These are phyloP conservation scores for Hemichromis elongatus DNA, from an alignment of 2,113 vertebrate species.

Conservation along the genomic window DNA sequence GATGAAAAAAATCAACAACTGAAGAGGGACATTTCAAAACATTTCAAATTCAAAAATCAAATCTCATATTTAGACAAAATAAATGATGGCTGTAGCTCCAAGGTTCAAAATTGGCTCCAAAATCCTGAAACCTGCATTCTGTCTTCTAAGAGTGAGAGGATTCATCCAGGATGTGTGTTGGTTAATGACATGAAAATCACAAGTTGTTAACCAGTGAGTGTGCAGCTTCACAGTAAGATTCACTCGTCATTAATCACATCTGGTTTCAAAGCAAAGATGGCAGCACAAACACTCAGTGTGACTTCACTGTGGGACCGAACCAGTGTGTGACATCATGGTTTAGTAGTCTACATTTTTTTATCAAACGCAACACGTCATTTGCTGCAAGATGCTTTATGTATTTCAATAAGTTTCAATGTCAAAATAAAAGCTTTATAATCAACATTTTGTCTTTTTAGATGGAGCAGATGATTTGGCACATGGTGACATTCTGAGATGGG, in stretches of 20 bases:
- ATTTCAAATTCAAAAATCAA: neutral
- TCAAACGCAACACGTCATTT: neutral
- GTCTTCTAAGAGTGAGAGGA: neutral
- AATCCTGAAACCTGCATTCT: neutral
- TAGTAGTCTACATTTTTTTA: neutral
- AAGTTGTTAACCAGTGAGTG: too few relatives aligned
- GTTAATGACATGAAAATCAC: neutral
- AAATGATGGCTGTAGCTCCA: neutral
- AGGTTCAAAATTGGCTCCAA: neutral
- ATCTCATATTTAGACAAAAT: neutral
- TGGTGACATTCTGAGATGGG: neutral
- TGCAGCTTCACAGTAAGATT: too few relatives aligned
- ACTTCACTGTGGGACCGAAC: neutral
- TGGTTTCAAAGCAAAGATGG: neutral
- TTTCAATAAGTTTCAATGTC: neutral
- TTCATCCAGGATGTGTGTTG: neutral
- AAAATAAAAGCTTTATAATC: neutral
- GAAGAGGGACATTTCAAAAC: neutral
- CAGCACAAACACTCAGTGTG: neutral
- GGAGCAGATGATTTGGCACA: neutral
- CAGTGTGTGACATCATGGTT: neutral
- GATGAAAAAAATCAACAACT: neutral
- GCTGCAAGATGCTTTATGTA: neutral
- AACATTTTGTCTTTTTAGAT: neutral
- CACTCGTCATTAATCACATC: too few relatives aligned